Evolutionary conservation across 1,140 invertebrate genomes (phyloP).

Genomic region (Zaprionus gabonicus): DNA sequence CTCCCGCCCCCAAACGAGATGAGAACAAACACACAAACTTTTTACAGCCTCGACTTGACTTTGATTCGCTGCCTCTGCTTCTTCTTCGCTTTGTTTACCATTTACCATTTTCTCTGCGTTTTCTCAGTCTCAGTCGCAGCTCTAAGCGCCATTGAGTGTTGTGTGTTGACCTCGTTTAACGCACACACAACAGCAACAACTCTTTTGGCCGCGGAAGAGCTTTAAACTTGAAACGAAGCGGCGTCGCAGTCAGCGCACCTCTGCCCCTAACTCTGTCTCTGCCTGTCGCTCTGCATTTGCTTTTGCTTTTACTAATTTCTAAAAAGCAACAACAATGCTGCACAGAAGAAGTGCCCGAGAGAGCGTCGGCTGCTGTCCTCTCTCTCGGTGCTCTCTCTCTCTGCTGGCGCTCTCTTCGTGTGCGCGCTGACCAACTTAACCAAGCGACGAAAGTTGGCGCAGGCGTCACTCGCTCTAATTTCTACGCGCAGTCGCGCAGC

Average conservation of each 20-base stretch:
- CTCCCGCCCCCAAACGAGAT: conserved; percentile 7
- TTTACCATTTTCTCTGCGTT: conserved; percentile 17
- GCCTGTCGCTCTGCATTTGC: background rate
- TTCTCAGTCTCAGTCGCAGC: background rate
- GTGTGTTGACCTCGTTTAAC: conserved; percentile 81
- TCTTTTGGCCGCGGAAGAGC: conserved; percentile 69
- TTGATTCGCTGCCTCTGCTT: conserved; percentile 43
- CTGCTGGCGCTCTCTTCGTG: conserved; percentile 39
- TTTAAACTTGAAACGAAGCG: conserved; percentile 80
- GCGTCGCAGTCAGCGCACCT: conserved; percentile 12
- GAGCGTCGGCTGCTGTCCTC: conserved; percentile 27
- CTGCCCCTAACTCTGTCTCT: background rate
- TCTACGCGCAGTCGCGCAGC: conserved; percentile 72
- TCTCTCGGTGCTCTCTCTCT: background rate
- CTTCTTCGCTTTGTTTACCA: conserved; percentile 59
- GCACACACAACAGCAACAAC: conserved; percentile 35
- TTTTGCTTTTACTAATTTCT: conserved; percentile 70
- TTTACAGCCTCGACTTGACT: conserved; percentile 33
- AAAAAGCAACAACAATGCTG: conserved; percentile 48
- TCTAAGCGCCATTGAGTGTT: conserved; percentile 78
- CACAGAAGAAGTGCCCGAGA: conserved; percentile 17
- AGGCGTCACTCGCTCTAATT: conserved; percentile 66
- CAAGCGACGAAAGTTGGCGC: conserved; percentile 65
- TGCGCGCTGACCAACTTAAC: conserved; percentile 68
- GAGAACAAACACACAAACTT: conserved; percentile 39